A percentile compares a stretch with the other conserved stretches of the same genome.
phyloP scores from a whole-genome alignment of 2,888 invertebrate species.

The Polietes domitor region DNA sequence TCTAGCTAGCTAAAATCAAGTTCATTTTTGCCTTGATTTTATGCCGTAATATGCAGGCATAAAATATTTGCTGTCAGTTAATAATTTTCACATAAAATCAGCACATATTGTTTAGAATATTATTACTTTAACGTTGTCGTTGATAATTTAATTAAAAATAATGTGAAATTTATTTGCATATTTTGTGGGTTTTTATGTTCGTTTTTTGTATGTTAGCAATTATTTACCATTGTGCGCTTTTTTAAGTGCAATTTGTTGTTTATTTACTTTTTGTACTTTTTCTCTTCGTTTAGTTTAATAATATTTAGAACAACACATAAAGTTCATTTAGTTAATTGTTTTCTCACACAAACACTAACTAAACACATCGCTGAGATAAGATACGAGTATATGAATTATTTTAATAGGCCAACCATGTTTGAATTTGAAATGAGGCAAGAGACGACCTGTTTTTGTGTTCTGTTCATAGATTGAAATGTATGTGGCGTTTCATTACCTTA shows the following conservation, averaged over 20 bases:
- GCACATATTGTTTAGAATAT: not conserved
- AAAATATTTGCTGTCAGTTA: too few relatives aligned
- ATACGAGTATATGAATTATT: slow-evolving; percentile 42
- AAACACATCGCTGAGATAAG: slow-evolving; percentile 34
- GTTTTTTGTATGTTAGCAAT: too few relatives aligned
- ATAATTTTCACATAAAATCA: not conserved
- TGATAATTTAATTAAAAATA: not conserved
- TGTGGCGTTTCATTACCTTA: too few relatives aligned
- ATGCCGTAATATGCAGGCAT: too few relatives aligned
- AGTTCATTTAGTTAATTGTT: slow-evolving; percentile 48
- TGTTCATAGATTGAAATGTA: too few relatives aligned
- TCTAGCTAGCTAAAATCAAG: too few relatives aligned
- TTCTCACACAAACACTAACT: slow-evolving; percentile 9
- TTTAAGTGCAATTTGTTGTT: slow-evolving; percentile 39
- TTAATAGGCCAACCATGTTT: slow-evolving; percentile 7
- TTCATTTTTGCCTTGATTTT: too few relatives aligned
- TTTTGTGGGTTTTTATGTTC: not conserved
- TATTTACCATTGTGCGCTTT: not conserved
- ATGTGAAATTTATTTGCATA: slow-evolving; percentile 10
- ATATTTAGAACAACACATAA: slow-evolving; percentile 41
- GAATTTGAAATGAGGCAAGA: slow-evolving; percentile 42
- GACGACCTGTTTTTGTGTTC: not conserved
- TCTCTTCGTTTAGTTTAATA: not conserved
- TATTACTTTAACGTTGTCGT: not conserved
- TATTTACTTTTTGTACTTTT: not conserved